These are phyloP conservation scores for Phortica okadai DNA, from an alignment of 2,888 invertebrate genomes.

Conservation along the genomic window DNA sequence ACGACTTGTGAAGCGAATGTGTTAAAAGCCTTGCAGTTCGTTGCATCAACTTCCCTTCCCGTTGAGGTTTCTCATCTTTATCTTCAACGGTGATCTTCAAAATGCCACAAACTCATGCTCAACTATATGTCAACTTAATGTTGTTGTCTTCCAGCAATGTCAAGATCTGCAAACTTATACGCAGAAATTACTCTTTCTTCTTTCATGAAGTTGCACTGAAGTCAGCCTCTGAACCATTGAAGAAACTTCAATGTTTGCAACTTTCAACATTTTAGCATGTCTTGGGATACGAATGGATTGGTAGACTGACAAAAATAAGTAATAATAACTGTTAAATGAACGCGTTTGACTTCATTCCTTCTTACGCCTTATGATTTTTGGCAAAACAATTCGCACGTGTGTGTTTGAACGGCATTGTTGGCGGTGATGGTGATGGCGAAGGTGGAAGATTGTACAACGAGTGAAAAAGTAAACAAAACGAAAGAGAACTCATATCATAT, in stretches of 20 bases:
- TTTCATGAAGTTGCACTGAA: not conserved
- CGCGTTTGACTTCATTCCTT: not conserved
- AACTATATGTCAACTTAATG: constrained; percentile 24
- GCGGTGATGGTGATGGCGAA: too few species aligned
- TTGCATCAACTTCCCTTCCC: not conserved
- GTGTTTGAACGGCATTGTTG: not conserved
- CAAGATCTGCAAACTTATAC: not conserved
- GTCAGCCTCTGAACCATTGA: too few species aligned
- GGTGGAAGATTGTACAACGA: too few species aligned
- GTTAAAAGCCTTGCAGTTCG: not conserved
- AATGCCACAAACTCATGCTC: not conserved
- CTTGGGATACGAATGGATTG: too few species aligned
- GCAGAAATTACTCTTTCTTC: not conserved
- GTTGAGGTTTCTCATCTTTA: not conserved
- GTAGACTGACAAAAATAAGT: not conserved
- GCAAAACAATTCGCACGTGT: not conserved
- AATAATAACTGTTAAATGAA: constrained; percentile 14
- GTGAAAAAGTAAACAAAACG: not conserved
- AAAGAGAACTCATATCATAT: constrained; percentile 6
- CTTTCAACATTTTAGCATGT: too few species aligned
- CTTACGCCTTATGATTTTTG: not conserved
- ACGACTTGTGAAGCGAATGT: not conserved
- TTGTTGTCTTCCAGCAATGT: not conserved
- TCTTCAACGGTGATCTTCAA: not conserved
- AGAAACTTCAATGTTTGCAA: too few species aligned